Evolutionary conservation across 2,888 invertebrate genomes (phyloP), one percentile per base, ranked within the genome.

Genomic region (Aromia moschata): DNA sequence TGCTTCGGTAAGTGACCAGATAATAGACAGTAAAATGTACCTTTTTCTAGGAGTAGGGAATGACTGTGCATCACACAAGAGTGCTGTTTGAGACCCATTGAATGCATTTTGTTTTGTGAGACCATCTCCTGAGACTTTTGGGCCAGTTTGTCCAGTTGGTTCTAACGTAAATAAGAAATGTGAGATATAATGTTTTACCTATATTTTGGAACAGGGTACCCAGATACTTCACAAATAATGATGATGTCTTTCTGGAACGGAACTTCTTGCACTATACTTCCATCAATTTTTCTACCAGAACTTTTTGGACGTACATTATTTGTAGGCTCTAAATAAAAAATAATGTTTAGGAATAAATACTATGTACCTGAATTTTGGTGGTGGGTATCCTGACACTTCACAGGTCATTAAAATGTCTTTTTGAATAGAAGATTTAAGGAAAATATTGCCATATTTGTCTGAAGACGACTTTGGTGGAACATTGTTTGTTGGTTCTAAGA

Each of bases 151-250:
- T 69, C 83, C 81, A 37, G 83, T 84, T 31, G 85, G 84, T 74
- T 84, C 85, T 84, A 79, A 7, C 25, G 53, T 40, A 58, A 78
- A 41, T 30, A 44, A 54, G 12, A 56, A 31, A 17, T 30, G 36
- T 12, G 33, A 45, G 18, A 33, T 55, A 43, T 31, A 45, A 46
- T 18, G 33, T 83, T 58, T 31, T 64, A 67, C 90, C 90, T 89
- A 86, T 86, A 89, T 71, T 85, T 75, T 65, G 90, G 90, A 65
- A 86, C 85, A 62, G 91, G 90, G 78, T 84, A 89, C 74, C 87
- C 89, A 76, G 87, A 85, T 67, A 88, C 86, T 77, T 88, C 87
- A 79, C 90, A 90, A 71, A 86, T 84, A 79, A 91, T 81, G 72
- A 87, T 81, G 58, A 82, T 80, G 18, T 82, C 77, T 54, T 69